Base-by-base conservation (phyloP, 2,113 vertebrate genomes). In the Anolis sagrei region DNA sequence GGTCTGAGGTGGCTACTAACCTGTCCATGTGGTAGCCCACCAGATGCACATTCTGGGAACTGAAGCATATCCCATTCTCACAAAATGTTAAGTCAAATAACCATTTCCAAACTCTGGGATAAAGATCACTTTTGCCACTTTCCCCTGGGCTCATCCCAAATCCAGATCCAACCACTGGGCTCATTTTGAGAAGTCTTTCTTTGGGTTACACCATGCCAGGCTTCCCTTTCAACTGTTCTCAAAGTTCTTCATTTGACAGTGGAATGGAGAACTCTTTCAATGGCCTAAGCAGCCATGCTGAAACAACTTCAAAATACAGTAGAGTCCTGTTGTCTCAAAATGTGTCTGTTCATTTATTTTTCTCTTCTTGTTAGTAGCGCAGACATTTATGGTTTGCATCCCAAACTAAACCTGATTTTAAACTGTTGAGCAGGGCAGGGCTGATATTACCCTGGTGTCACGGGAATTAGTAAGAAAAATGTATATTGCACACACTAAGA, bases 381-480 rank as follows among this genome's bases (percentile, higher is more conserved):
- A 90, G 93, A 95, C 88, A 0, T 29, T 49, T 89, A 89, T 89
- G 79, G 89, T 95, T 91, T 92, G 78, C 94, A 88, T 90, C 92
- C 90, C 92, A 87, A 91, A 92, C 90, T 91, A 94, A 95, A 95
- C 95, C 95, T 92, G 91, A 94, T 66, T 86, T 80, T 89, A 94
- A 94, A 94, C 83, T 89, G 92, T 84, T 94, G 90, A 90, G 90
- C 86, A 87, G 93, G 94, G 85, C 89, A 95, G 64, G 76, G 92
- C 73, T 92, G 94, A 96, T 91, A 92, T 93, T 95, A 96, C 89
- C 93, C 92, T 92, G 93, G 95, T 95, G 95, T 90, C 95, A 94
- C 92, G 92, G 93, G 87, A 93, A 94, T 95, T 96, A 95, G 94
- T 96, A 95, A 95, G 94, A 94, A 96, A 95, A 96, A 95, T 94